Percentiles rank a stretch among this genome's conserved stretches.
Evolutionary conservation across 2,113 vertebrate species (phyloP).

Genomic region (Gambusia affinis): DNA sequence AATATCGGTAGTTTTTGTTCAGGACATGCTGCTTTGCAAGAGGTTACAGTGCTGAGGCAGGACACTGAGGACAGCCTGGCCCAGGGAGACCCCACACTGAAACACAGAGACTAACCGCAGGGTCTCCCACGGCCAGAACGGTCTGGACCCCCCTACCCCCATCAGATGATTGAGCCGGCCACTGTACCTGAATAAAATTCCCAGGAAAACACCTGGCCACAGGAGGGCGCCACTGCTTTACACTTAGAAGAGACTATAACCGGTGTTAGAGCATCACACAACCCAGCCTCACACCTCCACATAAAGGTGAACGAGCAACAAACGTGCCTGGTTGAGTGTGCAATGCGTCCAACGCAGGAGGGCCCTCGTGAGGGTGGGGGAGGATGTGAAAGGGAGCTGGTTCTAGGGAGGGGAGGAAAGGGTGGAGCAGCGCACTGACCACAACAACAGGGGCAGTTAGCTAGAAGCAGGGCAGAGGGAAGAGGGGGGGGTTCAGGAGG

Average conservation of each 20-base stretch:
- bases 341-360: constrained; percentile 75
- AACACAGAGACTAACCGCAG: constrained; percentile 7
- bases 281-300: constrained; percentile 74
- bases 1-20: constrained; percentile 18
- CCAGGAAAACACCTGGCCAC: constrained; percentile 87
- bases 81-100: constrained; percentile 46
- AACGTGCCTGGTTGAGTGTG: constrained; percentile 78
- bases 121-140: constrained; percentile 61
- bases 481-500: constrained; percentile 17
- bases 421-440: constrained; percentile 51
- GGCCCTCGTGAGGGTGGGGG: constrained; percentile 44
- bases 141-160: constrained; percentile 41
- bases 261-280: constrained; percentile 83
- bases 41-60: constrained; percentile 57
- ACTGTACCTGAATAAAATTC: constrained; percentile 86
- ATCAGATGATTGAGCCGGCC: constrained; percentile 70
- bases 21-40: constrained; percentile 58
- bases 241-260: constrained; percentile 87
- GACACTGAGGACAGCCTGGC: constrained; percentile 62
- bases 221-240: constrained; percentile 85
- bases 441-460: constrained; percentile 56
- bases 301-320: constrained; percentile 74
- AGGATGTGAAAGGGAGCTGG: neutral
- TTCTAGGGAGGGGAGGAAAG: constrained; percentile 2
- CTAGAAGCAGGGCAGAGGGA: constrained; percentile 41